These are phyloP conservation scores for Numenius arquata DNA, from an alignment of 2,113 vertebrate genomes.

Conservation along the genomic window DNA sequence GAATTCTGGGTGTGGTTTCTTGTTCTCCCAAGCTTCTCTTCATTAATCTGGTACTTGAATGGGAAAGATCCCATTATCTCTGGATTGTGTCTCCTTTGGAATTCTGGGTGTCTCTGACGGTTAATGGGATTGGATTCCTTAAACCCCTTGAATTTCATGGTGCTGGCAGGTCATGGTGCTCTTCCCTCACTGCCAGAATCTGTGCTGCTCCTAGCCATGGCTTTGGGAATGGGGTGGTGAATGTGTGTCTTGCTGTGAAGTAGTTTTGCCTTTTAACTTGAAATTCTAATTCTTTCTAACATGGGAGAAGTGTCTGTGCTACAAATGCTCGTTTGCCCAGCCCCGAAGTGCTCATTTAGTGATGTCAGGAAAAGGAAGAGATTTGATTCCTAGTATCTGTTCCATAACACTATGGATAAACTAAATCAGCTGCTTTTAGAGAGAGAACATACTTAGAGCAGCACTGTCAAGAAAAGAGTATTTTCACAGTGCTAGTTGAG, in stretches of 20 bases:
- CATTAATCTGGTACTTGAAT: conserved; percentile 28
- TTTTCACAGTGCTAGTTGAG: neutral
- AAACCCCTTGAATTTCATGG: neutral
- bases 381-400: neutral
- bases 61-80: conserved; percentile 15
- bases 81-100: conserved; percentile 28
- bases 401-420: neutral
- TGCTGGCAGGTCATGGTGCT: conserved; percentile 38
- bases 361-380: neutral
- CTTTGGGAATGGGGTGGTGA: conserved; percentile 34
- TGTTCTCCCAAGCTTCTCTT: neutral
- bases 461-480: neutral
- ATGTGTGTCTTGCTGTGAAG: neutral
- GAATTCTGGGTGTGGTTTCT: conserved; percentile 29
- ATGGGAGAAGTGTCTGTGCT: conserved; percentile 12
- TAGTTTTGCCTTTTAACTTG: conserved; percentile 44
- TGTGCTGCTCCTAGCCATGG: conserved; percentile 21
- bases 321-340: conserved; percentile 49
- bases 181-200: conserved; percentile 21
- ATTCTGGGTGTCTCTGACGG: conserved; percentile 36
- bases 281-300: conserved; percentile 57
- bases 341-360: neutral
- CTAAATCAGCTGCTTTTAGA: neutral
- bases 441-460: neutral
- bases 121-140: conserved; percentile 20